Evolutionary conservation across 1,140 invertebrate genomes (phyloP).

Genomic region (Acromyrmex echinatior): DNA sequence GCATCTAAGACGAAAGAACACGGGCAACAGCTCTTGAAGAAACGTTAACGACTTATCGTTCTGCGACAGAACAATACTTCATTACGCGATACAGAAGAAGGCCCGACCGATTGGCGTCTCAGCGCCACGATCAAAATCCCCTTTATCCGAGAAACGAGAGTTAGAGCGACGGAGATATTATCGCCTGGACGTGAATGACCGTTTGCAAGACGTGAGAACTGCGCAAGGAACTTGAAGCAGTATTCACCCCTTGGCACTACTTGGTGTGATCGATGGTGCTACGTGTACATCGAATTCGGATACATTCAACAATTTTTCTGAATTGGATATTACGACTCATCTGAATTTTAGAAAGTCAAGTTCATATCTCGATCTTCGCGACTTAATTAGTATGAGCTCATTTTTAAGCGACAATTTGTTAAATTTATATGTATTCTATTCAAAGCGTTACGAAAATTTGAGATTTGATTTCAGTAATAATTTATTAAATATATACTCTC

Average conservation of each 20-base stretch:
- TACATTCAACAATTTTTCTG: constrained; percentile 21
- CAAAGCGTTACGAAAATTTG: not conserved
- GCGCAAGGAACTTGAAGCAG: not conserved
- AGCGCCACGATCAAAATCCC: constrained; percentile 42
- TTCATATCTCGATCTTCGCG: too few species aligned
- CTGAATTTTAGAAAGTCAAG: constrained; percentile 5
- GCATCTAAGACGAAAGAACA: not conserved
- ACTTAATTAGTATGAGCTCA: not conserved
- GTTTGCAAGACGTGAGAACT: not conserved
- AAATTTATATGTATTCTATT: not conserved
- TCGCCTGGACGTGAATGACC: not conserved
- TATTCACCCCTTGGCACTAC: not conserved
- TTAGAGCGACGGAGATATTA: constrained; percentile 41
- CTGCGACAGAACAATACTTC: constrained; percentile 64
- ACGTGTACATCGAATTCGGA: not conserved
- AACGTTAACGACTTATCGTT: constrained; percentile 66
- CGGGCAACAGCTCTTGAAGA: constrained; percentile 42
- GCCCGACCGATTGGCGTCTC: constrained; percentile 43
- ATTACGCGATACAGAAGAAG: constrained; percentile 38
- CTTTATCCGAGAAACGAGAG: constrained; percentile 40
- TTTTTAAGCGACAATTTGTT: not conserved
- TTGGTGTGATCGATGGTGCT: constrained; percentile 12
- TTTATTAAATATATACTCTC: not conserved
- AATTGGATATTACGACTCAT: constrained; percentile 9
- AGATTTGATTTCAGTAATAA: not conserved